These are phyloP conservation scores for Acanthopleura granulata DNA, from an alignment of 2,888 invertebrate genomes.

Conservation along the genomic window DNA sequence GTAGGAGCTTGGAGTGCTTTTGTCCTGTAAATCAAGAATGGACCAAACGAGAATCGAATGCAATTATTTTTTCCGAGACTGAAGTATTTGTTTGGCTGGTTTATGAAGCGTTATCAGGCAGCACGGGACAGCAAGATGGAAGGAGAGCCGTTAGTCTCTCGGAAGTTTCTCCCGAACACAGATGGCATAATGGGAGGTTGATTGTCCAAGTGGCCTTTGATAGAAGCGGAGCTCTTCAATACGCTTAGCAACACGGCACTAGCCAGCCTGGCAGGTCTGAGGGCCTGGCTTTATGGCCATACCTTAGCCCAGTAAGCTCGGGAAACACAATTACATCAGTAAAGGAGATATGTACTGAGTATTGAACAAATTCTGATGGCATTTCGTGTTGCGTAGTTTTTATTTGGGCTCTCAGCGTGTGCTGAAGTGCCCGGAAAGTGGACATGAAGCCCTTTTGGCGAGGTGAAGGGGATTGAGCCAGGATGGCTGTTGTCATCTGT, in stretches of 20 bases:
- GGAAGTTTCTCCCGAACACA: constrained; percentile 4
- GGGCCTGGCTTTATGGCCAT: too few relatives aligned
- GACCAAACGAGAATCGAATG: constrained; percentile 1
- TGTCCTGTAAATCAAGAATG: background rate
- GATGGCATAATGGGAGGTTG: constrained; percentile 16
- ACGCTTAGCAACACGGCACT: constrained; percentile 9
- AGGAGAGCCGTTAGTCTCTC: background rate
- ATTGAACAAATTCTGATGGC: too few relatives aligned
- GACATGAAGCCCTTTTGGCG: too few relatives aligned
- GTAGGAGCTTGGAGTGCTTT: background rate
- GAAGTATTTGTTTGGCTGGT: background rate
- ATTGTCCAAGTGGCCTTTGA: constrained; percentile 9
- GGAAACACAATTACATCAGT: too few relatives aligned
- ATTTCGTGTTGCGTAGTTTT: too few relatives aligned
- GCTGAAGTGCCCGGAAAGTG: too few relatives aligned
- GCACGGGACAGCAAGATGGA: background rate
- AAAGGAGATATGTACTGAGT: too few relatives aligned
- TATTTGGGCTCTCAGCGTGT: too few relatives aligned
- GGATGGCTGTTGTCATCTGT: too few relatives aligned
- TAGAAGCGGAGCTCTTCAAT: background rate
- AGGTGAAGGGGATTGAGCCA: too few relatives aligned
- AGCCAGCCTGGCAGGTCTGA: background rate
- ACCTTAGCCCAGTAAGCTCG: too few relatives aligned
- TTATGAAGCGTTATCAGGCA: background rate
- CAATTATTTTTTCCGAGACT: background rate